Evolutionary conservation across 2,888 invertebrate genomes (phyloP).

Genomic region (Idaea biselata): DNA sequence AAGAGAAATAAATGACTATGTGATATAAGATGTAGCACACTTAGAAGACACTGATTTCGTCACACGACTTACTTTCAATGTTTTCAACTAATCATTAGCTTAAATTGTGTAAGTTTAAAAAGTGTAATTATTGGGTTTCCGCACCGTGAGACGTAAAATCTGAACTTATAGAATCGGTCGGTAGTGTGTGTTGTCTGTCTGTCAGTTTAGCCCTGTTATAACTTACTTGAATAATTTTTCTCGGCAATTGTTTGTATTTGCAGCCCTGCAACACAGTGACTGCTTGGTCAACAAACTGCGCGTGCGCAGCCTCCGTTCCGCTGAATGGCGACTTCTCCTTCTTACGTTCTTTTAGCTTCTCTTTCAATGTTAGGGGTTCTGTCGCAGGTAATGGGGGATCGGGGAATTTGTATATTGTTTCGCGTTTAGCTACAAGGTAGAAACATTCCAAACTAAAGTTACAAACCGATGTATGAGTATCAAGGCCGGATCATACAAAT

Average conservation of each 20-base stretch:
- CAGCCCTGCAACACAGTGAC: slow-evolving; percentile 36
- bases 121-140: no score
- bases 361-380: slow-evolving; percentile 14
- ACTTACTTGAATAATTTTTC: slow-evolving; percentile 53
- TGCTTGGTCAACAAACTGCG: slow-evolving; percentile 47
- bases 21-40: no score
- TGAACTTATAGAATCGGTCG: no score
- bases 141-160: no score
- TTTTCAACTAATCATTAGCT: no score
- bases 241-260: slow-evolving; percentile 44
- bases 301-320: slow-evolving; percentile 34
- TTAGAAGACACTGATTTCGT: no score
- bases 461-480: not conserved
- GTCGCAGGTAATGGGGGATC: not conserved
- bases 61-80: no score
- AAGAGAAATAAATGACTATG: no score
- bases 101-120: no score
- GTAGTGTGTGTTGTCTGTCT: no score
- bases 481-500: no score
- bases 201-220: not conserved
- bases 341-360: slow-evolving; percentile 35
- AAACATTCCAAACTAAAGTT: not conserved
- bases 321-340: slow-evolving; percentile 39
- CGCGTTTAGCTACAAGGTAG: not conserved
- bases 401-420: not conserved